These are phyloP conservation scores for Icerya purchasi DNA, from an alignment of 2,888 invertebrate genomes.

Conservation along the genomic window DNA sequence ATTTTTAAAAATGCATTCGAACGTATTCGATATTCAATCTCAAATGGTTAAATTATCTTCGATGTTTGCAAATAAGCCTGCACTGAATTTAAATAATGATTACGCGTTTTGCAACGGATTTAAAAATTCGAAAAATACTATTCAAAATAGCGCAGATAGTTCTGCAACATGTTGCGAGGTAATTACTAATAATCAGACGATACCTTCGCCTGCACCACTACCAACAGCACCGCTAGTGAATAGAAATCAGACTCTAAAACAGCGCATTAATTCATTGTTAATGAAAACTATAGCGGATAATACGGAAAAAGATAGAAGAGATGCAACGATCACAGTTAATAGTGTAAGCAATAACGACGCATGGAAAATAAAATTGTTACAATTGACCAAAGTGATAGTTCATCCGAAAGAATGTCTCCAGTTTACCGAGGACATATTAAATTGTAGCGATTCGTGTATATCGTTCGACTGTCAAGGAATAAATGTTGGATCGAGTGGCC, in stretches of 20 bases:
- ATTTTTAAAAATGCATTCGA: conserved; percentile 80
- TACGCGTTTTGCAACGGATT: neutral
- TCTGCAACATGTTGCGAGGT: conserved; percentile 30
- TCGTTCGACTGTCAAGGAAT: conserved; percentile 86
- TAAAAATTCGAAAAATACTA: neutral
- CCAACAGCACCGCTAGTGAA: conserved; percentile 15
- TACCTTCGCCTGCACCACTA: conserved; percentile 19
- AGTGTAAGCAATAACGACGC: conserved; percentile 7
- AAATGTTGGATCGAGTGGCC: conserved; percentile 71
- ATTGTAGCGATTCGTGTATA: conserved; percentile 32
- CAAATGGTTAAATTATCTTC: conserved; percentile 29
- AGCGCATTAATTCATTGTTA: conserved; percentile 67
- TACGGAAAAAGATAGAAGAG: conserved; percentile 37
- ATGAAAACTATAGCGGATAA: conserved; percentile 78
- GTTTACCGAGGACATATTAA: conserved; percentile 30
- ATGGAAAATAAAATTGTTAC: conserved; percentile 60
- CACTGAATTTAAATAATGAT: conserved; percentile 12
- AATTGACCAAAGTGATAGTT: conserved; percentile 60
- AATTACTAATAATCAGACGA: conserved; percentile 32
- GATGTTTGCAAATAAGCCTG: conserved; percentile 9
- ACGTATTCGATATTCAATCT: conserved; percentile 79
- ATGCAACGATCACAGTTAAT: conserved; percentile 28
- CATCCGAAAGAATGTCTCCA: conserved; percentile 55
- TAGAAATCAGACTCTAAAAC: conserved; percentile 59
- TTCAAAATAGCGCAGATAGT: conserved; percentile 22